Base-by-base conservation (phyloP, 2,113 vertebrate genomes). In the Amphilophus citrinellus region DNA sequence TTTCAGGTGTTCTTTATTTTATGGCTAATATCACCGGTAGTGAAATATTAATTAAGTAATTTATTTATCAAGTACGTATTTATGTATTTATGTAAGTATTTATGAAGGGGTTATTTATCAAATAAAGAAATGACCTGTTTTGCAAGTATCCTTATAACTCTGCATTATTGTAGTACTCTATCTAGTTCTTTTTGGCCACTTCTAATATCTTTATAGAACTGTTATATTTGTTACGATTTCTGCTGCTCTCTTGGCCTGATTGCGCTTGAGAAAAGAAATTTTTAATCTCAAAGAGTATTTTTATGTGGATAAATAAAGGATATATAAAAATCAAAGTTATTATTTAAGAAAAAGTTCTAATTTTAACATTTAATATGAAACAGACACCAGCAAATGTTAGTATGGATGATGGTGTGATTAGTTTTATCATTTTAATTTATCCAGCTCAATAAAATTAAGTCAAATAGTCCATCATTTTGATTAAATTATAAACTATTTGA, bases 1-100 rank as follows among this genome's bases (percentile, higher is more conserved):
- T 1, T 68, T 68, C 14, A 66, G 63, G 4, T 27, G 13, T 22
- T 27, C 4, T 22, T 0, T 0, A 27, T 3, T 22, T 65, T 17
- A 47, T 47, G 27, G 9, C 42, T 47, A 47, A 68, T 68, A 42
- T 42, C 44, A 22, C 22, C 27, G 27, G 9, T 27, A 27, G 22
- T 47, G 42, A 17, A 68, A 3, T 24, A 24, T 24, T 24, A 24
- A 24, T 27, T 2, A 27, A 27, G 27, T 27, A 27, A 27, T 27
- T 27, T 27, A 27, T 27, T 27, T 27, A 27, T 27, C 27, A 27
- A 27, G 27, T 27, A 27, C 2, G 27, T 27, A 27, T 27, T 27
- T 27, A 27, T 27, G 27, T 27, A 27, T 27, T 27, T 27, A 27
- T 27, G 27, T 27, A 27, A 18, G 27, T 22, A 68, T 68, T 4